These are phyloP conservation scores for Drosophila macrospina DNA, from an alignment of 2,888 invertebrate species.

Conservation along the genomic window DNA sequence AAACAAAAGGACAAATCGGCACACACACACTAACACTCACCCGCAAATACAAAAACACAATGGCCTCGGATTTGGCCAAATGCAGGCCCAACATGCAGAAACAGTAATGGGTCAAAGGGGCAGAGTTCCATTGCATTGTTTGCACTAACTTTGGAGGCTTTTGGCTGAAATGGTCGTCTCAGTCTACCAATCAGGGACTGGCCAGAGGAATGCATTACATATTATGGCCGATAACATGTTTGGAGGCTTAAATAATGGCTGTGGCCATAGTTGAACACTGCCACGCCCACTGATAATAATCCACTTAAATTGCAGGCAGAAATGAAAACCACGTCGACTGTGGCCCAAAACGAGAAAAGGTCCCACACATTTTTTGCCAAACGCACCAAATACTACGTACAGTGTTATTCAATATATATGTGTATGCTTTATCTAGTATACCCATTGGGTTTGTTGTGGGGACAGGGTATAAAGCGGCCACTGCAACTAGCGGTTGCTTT, in stretches of 20 bases:
- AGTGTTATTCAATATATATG: neutral
- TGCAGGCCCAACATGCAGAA: conserved; percentile 25
- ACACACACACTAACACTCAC: conserved; percentile 8
- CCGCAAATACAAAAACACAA: conserved; percentile 9
- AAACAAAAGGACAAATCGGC: conserved; percentile 60
- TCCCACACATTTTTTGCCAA: conserved; percentile 7
- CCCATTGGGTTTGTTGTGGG: neutral
- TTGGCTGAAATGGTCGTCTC: conserved; percentile 6
- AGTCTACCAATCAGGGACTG: conserved; percentile 23
- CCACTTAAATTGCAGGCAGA: conserved; percentile 28
- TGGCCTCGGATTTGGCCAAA: conserved; percentile 4
- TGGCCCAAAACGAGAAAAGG: conserved; percentile 14
- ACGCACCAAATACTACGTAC: conserved; percentile 3
- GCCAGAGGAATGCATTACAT: conserved; percentile 57
- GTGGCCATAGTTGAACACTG: conserved; percentile 13
- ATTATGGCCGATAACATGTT: conserved; percentile 62
- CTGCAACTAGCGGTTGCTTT: conserved; percentile 17
- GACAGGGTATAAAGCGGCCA: conserved; percentile 4
- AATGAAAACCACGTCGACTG: neutral
- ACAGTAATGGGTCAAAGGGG: conserved; percentile 14
- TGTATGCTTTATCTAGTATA: neutral
- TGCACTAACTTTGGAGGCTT: conserved; percentile 34
- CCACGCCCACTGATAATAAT: conserved; percentile 41
- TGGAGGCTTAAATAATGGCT: conserved; percentile 53
- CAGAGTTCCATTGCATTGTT: conserved; percentile 42